Evolutionary conservation across 2,113 vertebrate species (phyloP).

Genomic region (Cebidichthys violaceus): DNA sequence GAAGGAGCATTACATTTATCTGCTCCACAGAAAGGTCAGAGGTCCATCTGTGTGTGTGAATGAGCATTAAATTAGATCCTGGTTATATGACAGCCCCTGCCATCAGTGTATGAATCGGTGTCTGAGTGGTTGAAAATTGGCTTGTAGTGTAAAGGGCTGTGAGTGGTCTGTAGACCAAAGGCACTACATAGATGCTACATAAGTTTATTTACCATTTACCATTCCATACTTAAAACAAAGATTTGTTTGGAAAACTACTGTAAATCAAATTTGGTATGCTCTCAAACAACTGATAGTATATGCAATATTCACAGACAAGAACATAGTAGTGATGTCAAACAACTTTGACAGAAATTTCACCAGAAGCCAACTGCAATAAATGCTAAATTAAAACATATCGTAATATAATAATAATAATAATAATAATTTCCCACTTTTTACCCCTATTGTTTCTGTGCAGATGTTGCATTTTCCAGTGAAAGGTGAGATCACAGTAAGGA

Average conservation of each 20-base stretch:
- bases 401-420: not conserved
- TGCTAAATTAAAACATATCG: not conserved
- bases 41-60: slow-evolving; percentile 4
- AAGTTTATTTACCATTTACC: not conserved
- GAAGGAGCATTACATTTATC: not conserved
- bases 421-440: not conserved
- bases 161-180: not conserved
- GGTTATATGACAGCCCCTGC: not conserved
- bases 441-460: not conserved
- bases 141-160: not conserved
- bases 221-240: not conserved
- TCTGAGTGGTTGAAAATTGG: not conserved
- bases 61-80: not conserved
- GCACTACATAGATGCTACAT: not conserved
- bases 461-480: too few species aligned
- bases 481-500: not conserved
- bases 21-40: not conserved
- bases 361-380: not conserved
- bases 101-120: not conserved
- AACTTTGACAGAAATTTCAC: not conserved
- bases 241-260: not conserved
- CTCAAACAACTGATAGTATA: not conserved
- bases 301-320: not conserved
- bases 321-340: not conserved
- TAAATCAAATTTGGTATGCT: not conserved